phyloP scores from a whole-genome alignment of 2,888 invertebrate species.

The Ophion slaviceki region DNA sequence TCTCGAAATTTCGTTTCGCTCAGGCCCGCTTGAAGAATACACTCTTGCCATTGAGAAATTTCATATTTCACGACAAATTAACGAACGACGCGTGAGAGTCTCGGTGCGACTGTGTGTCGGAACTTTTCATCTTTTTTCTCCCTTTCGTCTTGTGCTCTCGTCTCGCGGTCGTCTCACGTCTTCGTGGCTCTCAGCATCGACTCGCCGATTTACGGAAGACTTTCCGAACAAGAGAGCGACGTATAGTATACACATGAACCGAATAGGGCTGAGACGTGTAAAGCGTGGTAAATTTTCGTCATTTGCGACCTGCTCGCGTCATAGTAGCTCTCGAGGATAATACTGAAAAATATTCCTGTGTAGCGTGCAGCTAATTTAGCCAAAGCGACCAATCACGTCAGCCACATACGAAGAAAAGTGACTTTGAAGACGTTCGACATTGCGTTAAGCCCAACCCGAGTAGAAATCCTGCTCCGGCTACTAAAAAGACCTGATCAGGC shows the following conservation, averaged over 20 bases:
- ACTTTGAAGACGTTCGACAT: not conserved
- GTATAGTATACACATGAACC: constrained; percentile 30
- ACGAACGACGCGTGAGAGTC: constrained; percentile 13
- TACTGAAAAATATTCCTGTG: constrained; percentile 38
- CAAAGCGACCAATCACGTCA: constrained; percentile 15
- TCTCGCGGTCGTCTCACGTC: constrained; percentile 40
- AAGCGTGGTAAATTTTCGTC: constrained; percentile 54
- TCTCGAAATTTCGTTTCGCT: constrained; percentile 33
- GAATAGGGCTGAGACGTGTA: constrained; percentile 4
- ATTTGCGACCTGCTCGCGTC: constrained; percentile 50
- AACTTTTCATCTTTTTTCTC: constrained; percentile 57
- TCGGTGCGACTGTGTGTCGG: constrained; percentile 36
- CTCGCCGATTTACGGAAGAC: constrained; percentile 56
- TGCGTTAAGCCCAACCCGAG: no score
- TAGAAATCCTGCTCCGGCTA: no score
- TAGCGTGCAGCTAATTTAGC: constrained; percentile 30
- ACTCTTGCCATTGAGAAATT: constrained; percentile 49
- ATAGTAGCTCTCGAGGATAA: constrained; percentile 44
- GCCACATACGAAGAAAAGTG: not conserved
- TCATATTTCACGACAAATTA: constrained; percentile 54
- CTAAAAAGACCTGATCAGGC: no score
- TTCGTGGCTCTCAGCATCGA: constrained; percentile 36
- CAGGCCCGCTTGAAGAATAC: constrained; percentile 24
- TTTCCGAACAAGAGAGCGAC: constrained; percentile 38
- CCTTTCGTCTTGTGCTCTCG: constrained; percentile 15